Conservation (phyloP, 1,140 invertebrate species). For the Oreohelix idahoensis region DNA sequence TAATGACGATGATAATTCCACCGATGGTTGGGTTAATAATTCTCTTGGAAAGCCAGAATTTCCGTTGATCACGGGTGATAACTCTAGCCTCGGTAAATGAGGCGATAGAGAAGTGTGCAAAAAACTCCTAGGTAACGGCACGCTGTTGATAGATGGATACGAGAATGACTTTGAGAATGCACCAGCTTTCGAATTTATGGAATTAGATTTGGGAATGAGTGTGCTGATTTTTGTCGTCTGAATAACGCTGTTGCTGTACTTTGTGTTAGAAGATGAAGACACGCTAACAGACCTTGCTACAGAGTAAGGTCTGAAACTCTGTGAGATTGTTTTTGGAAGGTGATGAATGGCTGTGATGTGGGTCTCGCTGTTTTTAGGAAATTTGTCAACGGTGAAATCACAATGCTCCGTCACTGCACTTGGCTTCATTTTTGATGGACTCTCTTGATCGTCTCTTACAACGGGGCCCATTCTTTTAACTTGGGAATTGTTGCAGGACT, state of each 20-base stretch:
- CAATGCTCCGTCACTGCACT: background rate
- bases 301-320: background rate
- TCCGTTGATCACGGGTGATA: conserved; percentile 18
- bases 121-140: conserved; percentile 21
- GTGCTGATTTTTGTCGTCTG: conserved; percentile 41
- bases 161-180: conserved; percentile 15
- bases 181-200: conserved; percentile 5
- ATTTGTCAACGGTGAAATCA: background rate
- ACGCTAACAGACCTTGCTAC: background rate
- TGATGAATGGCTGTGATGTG: background rate
- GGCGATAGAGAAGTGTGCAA: conserved; percentile 5
- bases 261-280: conserved; percentile 1
- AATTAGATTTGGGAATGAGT: conserved; percentile 34
- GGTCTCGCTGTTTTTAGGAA: background rate
- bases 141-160: conserved; percentile 29
- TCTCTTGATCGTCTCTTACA: background rate
- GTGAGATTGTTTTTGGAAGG: conserved; percentile 7
- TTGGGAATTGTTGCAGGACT: background rate
- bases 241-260: conserved; percentile 34
- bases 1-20: background rate
- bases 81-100: background rate
- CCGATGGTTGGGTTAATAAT: background rate
- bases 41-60: background rate
- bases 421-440: background rate
- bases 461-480: background rate